A percentile compares a stretch with the other conserved stretches of the same genome.
Evolutionary conservation across 2,797 vertebrate species (phyloP).

Genomic region (Nyctalus aviator): DNA sequence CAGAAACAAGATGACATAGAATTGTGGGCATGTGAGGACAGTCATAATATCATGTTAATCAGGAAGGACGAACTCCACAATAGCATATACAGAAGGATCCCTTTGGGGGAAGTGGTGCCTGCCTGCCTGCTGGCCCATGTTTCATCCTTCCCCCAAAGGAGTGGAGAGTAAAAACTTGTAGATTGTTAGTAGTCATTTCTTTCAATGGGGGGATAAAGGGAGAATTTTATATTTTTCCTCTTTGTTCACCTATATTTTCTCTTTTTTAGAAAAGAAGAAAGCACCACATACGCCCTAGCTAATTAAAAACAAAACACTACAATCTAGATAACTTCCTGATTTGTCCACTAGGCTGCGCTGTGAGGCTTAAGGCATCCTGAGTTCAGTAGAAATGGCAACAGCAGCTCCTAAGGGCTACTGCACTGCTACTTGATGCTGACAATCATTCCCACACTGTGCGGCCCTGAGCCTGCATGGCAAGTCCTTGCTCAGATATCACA

Average conservation of each 20-base stretch:
- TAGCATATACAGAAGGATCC: not conserved
- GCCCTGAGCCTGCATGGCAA: not conserved
- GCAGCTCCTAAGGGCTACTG: not conserved
- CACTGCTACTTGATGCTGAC: not conserved
- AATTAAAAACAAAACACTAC: not conserved
- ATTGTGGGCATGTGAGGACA: too few species aligned
- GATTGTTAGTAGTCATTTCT: not conserved
- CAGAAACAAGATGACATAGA: not conserved
- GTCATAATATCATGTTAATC: not conserved
- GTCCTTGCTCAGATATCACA: not conserved
- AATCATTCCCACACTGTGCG: not conserved
- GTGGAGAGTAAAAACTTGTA: not conserved
- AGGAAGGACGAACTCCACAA: not conserved
- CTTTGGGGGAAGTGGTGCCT: not conserved
- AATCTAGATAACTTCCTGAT: not conserved
- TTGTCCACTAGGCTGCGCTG: not conserved
- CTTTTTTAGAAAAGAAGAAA: not conserved
- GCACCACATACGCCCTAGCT: accelerated
- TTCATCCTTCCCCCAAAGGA: not conserved
- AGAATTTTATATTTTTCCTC: not conserved
- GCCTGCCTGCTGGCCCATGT: accelerated
- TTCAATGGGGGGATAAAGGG: not conserved
- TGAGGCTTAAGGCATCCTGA: not conserved
- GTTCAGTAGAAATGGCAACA: accelerated
- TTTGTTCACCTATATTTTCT: not conserved